A percentile compares a stretch with the other conserved stretches of the same genome.
phyloP scores from a whole-genome alignment of 2,113 vertebrate genomes.

The Anoura caudifer region DNA sequence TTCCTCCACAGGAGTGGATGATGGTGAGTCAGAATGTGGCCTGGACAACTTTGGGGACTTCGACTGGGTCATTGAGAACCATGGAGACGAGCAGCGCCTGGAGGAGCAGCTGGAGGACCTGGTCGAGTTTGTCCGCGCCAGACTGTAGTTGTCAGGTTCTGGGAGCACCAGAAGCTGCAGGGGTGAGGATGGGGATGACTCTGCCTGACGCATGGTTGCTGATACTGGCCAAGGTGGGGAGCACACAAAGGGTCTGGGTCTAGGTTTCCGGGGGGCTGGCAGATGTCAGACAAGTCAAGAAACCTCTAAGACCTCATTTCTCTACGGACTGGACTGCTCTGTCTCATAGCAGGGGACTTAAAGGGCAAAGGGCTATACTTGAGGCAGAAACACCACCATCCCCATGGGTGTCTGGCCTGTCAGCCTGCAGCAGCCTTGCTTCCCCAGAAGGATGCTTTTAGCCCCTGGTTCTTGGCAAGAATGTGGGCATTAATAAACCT shows the following conservation, averaged over 20 bases:
- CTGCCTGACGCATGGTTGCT: accelerated
- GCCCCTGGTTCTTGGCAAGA: not conserved
- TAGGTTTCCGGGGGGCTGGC: not conserved
- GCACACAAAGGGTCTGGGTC: not conserved
- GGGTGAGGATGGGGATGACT: not conserved
- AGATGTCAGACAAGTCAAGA: not conserved
- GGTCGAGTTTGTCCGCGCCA: constrained; percentile 68
- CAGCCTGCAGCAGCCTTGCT: not conserved
- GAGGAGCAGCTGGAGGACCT: constrained; percentile 83
- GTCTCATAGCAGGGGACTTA: not conserved
- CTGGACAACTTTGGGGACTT: constrained; percentile 87
- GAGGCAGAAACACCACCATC: not conserved
- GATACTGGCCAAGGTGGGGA: not conserved
- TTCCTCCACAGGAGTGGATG: constrained; percentile 85
- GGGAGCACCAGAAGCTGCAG: accelerated
- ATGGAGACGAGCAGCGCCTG: constrained; percentile 76
- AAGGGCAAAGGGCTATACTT: not conserved
- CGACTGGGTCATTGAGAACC: constrained; percentile 88
- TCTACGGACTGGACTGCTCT: not conserved
- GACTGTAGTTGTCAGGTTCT: not conserved
- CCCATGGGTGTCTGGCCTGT: not conserved
- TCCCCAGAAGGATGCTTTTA: not conserved
- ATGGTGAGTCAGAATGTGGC: constrained; percentile 92
- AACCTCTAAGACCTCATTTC: not conserved
- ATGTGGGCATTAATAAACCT: constrained; percentile 3